These are phyloP conservation scores for Callospermophilus lateralis DNA, from an alignment of 2,113 vertebrate species.

Conservation along the genomic window DNA sequence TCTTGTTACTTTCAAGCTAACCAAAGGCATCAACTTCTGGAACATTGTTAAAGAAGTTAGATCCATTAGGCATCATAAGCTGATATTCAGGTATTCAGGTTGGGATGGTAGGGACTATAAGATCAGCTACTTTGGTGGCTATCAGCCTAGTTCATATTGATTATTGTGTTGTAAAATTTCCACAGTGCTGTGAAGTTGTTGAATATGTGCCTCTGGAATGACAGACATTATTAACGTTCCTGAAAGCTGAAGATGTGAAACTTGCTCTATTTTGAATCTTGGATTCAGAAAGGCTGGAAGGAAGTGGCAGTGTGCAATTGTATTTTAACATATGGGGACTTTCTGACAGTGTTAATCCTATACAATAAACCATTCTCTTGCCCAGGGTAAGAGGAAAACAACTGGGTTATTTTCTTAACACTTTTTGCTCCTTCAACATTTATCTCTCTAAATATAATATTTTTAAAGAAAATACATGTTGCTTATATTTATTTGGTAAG, in stretches of 20 bases:
- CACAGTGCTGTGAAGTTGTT: conserved; percentile 44
- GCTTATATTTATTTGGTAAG: conserved; percentile 46
- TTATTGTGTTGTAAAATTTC: conserved; percentile 66
- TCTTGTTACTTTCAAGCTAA: conserved; percentile 88
- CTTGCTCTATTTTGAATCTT: conserved; percentile 64
- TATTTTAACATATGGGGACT: conserved; percentile 48
- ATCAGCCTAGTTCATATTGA: conserved; percentile 54
- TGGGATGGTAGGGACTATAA: conserved; percentile 28
- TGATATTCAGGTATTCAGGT: conserved; percentile 85
- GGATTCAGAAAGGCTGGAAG: background rate
- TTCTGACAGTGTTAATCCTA: background rate
- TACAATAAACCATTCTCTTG: background rate
- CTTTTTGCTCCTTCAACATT: background rate
- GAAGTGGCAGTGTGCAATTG: conserved; percentile 57
- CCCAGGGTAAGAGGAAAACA: background rate
- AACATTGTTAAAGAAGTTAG: conserved; percentile 86
- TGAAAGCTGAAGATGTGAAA: conserved; percentile 68
- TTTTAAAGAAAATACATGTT: conserved; percentile 24
- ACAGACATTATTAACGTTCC: conserved; percentile 54
- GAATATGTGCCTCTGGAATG: conserved; percentile 58
- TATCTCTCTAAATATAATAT: background rate
- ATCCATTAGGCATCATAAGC: conserved; percentile 80
- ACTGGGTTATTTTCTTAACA: background rate
- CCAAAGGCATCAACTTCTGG: conserved; percentile 87
- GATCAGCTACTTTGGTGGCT: conserved; percentile 73